Percentiles rank a stretch among this genome's conserved stretches.
Conservation (phyloP, 2,888 invertebrate species). For the Aspidiotus rigidus region DNA sequence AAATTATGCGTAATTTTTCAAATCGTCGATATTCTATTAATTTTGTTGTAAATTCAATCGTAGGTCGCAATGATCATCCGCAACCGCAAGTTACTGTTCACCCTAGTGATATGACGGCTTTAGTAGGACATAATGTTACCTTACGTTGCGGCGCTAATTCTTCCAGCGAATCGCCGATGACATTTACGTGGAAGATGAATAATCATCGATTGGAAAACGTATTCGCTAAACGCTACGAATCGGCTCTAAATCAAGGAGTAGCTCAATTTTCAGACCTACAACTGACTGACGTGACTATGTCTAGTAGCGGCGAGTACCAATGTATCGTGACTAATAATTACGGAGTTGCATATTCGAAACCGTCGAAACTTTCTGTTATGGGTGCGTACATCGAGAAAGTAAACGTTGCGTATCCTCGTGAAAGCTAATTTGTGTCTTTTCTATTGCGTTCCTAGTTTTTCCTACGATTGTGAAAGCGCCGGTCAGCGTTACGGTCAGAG, state of each 20-base stretch:
- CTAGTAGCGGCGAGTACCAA: slow-evolving; percentile 81
- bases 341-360: slow-evolving; percentile 80
- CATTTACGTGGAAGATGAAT: slow-evolving; percentile 81
- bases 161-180: slow-evolving; percentile 62
- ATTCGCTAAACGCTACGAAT: slow-evolving; percentile 36
- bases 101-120: slow-evolving; percentile 70
- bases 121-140: slow-evolving; percentile 76
- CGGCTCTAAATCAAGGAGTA: slow-evolving; percentile 51
- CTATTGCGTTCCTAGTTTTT: slow-evolving; percentile 52
- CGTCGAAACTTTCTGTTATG: slow-evolving; percentile 75
- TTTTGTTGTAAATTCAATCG: slow-evolving; percentile 11
- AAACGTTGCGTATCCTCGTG: background rate
- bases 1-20: background rate
- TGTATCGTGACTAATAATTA: slow-evolving; percentile 83
- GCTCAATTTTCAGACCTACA: slow-evolving; percentile 57
- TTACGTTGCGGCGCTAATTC: slow-evolving; percentile 74
- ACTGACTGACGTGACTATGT: slow-evolving; percentile 65
- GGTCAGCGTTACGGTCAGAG: slow-evolving; percentile 69
- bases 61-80: slow-evolving; percentile 59
- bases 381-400: slow-evolving; percentile 47
- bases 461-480: slow-evolving; percentile 80
- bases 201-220: slow-evolving; percentile 52
- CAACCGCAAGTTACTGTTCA: slow-evolving; percentile 76
- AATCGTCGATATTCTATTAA: background rate
- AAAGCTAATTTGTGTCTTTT: background rate